Base-by-base conservation (phyloP, 2,888 invertebrate genomes). In the Nasonovia ribisnigri region DNA sequence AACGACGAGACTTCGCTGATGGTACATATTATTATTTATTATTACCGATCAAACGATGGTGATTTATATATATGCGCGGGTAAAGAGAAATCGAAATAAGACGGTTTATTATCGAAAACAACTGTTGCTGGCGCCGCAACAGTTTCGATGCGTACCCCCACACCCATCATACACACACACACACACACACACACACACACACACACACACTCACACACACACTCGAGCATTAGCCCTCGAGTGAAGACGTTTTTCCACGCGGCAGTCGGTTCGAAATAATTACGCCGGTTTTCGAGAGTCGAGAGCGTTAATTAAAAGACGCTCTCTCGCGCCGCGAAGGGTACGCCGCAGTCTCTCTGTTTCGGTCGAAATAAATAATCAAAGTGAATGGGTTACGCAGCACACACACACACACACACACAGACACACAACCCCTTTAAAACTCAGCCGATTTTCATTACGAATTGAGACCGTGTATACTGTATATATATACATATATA, bases 251-350 rank as follows among this genome's bases (percentile, higher is more conserved):
- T 91, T 77, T 91, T 84, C 54, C 42, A 20, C 84, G n/a, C 10
- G 90, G 36, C 43, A 60, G 92, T 48, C 46, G 57, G 67, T 46
- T 36, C 6, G 57, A 60, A 87, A 92, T 87, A 60, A 60, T 90
- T 90, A 67, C 60, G 43, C 29, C 13, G 54, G 54, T 42, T 84
- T 91, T 26, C 54, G 43, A 48, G 86, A 46, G 92, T 92, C 48
- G 87, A 92, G 43, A 48, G 60, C 60, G 92, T 92, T 92, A 92
- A 92, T 92, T 92, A 92, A 92, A 92, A 92, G 54, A 92, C 86
- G 91, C 86, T n/a, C 26, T 60, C 26, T 54, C 26, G n/a, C 91
- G n/a, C 91, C 43, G 16, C 48, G 26, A 60, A 91, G 84, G 90
- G 42, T 42, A 46, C 26, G 4, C 46, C 84, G 29, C 24, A 46